A percentile compares a stretch with the other conserved stretches of the same genome.
These are phyloP conservation scores for Pica pica DNA, from an alignment of 2,113 vertebrate species.

Conservation along the genomic window DNA sequence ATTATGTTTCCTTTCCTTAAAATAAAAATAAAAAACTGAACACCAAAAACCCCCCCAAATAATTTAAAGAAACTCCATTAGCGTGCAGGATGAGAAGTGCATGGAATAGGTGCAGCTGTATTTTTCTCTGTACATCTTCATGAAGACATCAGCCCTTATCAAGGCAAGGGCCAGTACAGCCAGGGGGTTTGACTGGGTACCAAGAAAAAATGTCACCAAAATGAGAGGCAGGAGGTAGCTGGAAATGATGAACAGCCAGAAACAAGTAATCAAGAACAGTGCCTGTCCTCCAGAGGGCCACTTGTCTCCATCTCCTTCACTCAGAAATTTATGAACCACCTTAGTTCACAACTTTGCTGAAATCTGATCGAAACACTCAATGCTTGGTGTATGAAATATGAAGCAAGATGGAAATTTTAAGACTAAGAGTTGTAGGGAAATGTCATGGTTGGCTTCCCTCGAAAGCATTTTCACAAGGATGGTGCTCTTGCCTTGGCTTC, in stretches of 20 bases:
- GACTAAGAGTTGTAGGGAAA: not conserved
- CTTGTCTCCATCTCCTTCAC: not conserved
- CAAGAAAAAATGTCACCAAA: not conserved
- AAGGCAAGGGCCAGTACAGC: not conserved
- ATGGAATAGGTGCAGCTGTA: not conserved
- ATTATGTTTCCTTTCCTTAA: not conserved
- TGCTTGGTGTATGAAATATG: not conserved
- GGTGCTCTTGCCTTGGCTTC: not conserved
- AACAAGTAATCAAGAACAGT: not conserved
- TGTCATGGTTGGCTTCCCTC: not conserved
- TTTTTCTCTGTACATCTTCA: not conserved
- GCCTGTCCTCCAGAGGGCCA: not conserved
- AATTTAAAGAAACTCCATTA: not conserved
- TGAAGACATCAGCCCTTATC: not conserved
- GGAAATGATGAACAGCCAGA: not conserved
- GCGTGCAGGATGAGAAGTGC: not conserved
- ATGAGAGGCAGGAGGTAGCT: not conserved
- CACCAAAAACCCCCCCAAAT: accelerated
- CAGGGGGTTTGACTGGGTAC: not conserved
- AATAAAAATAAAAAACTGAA: not conserved
- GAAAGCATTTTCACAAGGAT: not conserved
- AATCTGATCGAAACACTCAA: not conserved
- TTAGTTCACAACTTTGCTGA: not conserved
- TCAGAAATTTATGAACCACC: not conserved
- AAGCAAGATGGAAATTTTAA: not conserved